Conservation (phyloP, 2,797 vertebrate species). For the Pristis pectinata region DNA sequence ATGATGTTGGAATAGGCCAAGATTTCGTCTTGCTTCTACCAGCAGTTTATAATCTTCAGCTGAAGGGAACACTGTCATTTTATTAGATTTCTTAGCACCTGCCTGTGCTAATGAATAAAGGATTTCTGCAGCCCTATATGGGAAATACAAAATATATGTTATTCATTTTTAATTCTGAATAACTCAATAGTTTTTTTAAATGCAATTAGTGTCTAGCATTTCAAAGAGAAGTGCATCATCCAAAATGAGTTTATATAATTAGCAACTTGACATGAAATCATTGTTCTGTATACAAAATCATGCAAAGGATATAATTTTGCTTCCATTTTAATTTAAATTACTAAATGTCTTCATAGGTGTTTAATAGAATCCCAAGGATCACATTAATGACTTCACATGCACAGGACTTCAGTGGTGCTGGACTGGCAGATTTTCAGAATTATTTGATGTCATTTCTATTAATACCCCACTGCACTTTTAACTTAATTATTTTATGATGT, state of each 20-base stretch:
- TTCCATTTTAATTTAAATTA: constrained; percentile 35
- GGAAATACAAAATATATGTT: constrained; percentile 41
- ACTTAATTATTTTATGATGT: too few relatives aligned
- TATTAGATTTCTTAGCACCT: constrained; percentile 59
- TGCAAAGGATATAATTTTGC: not conserved
- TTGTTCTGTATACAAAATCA: not conserved
- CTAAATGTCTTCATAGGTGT: constrained; percentile 23
- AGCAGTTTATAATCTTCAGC: constrained; percentile 62
- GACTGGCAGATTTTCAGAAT: too few relatives aligned
- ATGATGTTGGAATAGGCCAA: constrained; percentile 88
- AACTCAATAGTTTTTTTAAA: not conserved
- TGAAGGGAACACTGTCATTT: constrained; percentile 60
- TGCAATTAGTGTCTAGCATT: not conserved
- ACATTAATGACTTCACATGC: not conserved
- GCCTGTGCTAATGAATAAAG: constrained; percentile 74
- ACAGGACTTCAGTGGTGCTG: too few relatives aligned
- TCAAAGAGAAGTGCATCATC: not conserved
- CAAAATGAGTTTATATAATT: not conserved
- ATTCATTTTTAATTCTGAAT: not conserved
- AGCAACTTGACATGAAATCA: not conserved
- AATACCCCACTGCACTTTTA: too few relatives aligned
- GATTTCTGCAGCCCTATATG: constrained; percentile 76
- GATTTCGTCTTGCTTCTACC: constrained; percentile 66
- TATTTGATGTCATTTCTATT: too few relatives aligned
- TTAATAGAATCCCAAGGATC: constrained; percentile 17